These are phyloP conservation scores for Thumatha senex DNA, from an alignment of 2,888 invertebrate species.

Conservation along the genomic window DNA sequence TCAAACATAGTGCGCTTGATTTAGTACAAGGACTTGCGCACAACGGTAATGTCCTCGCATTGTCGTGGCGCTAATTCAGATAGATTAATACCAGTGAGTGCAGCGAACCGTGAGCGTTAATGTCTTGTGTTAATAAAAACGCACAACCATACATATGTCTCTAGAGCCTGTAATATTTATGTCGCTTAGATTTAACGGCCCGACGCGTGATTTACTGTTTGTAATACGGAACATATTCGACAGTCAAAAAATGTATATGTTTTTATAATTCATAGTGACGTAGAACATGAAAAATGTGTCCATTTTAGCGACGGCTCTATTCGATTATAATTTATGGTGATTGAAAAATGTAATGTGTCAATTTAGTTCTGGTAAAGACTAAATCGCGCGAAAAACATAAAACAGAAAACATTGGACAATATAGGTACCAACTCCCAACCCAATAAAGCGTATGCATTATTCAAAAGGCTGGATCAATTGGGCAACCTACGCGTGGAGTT, in stretches of 20 bases:
- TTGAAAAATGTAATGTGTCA: slow-evolving; percentile 9
- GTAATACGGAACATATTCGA: slow-evolving; percentile 58
- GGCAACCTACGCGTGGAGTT: slow-evolving; percentile 60
- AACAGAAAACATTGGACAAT: slow-evolving; percentile 45
- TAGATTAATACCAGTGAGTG: slow-evolving; percentile 59
- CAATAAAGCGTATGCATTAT: slow-evolving; percentile 77
- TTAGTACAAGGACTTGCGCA: slow-evolving; percentile 58
- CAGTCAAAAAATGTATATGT: slow-evolving; percentile 46
- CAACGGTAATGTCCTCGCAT: slow-evolving; percentile 56
- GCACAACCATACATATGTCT: slow-evolving; percentile 45
- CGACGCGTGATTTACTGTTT: slow-evolving; percentile 65
- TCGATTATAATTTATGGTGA: slow-evolving; percentile 22
- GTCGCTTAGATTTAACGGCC: slow-evolving; percentile 70
- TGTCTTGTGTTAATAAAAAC: slow-evolving; percentile 56
- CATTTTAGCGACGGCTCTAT: slow-evolving; percentile 18
- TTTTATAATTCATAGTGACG: slow-evolving; percentile 42
- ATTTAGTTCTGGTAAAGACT: slow-evolving; percentile 14
- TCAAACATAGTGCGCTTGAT: slow-evolving; percentile 50
- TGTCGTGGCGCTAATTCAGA: slow-evolving; percentile 62
- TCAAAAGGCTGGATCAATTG: slow-evolving; percentile 73
- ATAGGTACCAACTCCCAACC: slow-evolving; percentile 50
- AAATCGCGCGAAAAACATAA: slow-evolving; percentile 45
- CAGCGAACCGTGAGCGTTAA: slow-evolving; percentile 46
- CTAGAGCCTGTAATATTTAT: slow-evolving; percentile 61
- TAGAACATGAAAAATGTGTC: slow-evolving; percentile 23